These are phyloP conservation scores for Plebejus anna DNA, from an alignment of 2,888 invertebrate genomes.

Conservation along the genomic window DNA sequence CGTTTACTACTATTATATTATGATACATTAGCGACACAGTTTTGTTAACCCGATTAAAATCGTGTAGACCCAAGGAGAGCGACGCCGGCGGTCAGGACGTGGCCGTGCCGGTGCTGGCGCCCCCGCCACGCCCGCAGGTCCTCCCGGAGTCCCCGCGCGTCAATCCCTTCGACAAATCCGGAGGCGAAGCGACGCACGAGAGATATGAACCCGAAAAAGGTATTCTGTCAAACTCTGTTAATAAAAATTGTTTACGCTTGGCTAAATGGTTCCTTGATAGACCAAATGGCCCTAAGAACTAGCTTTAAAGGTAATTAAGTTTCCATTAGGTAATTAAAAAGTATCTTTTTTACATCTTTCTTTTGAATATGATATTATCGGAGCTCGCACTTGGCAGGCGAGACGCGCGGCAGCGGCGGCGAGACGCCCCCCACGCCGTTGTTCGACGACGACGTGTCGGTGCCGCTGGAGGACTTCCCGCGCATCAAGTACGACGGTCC, in stretches of 20 bases:
- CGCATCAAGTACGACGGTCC: slow-evolving; percentile 87
- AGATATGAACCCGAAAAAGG: slow-evolving; percentile 36
- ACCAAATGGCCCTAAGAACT: too few species aligned
- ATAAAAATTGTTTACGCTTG: too few species aligned
- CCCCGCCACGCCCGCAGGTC: slow-evolving; percentile 82
- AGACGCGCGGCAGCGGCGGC: slow-evolving; percentile 46
- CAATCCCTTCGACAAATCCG: slow-evolving; percentile 88
- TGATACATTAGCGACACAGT: neutral
- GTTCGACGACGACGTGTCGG: slow-evolving; percentile 95
- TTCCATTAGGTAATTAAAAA: too few species aligned
- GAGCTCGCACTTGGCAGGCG: slow-evolving; percentile 31
- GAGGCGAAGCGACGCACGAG: slow-evolving; percentile 58
- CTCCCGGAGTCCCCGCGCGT: slow-evolving; percentile 81
- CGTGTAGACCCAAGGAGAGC: slow-evolving; percentile 76
- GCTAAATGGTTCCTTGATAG: too few species aligned
- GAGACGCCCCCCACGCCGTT: slow-evolving; percentile 91
- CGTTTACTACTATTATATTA: neutral
- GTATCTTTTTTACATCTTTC: too few species aligned
- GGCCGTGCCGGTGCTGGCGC: slow-evolving; percentile 86
- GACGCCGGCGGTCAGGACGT: slow-evolving; percentile 46
- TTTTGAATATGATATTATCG: too few species aligned
- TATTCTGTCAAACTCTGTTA: slow-evolving; percentile 24
- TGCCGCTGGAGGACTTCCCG: slow-evolving; percentile 95
- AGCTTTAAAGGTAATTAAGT: too few species aligned
- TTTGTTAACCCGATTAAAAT: neutral